These are phyloP conservation scores for Ennomos fuscantarius DNA, from an alignment of 2,888 invertebrate genomes.

Conservation along the genomic window DNA sequence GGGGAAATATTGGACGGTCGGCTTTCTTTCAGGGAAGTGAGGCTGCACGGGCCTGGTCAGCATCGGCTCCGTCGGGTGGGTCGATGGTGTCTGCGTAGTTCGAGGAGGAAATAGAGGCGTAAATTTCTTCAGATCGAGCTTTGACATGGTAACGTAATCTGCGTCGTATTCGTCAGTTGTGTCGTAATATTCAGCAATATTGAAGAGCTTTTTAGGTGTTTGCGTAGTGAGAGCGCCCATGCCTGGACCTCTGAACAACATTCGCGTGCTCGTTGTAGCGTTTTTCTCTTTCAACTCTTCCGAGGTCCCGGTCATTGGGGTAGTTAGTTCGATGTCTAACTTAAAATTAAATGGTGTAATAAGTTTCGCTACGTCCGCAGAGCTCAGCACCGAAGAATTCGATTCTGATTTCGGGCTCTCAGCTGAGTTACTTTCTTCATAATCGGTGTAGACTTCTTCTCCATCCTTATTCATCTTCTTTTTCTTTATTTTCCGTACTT, in stretches of 20 bases:
- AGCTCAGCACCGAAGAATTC: slow-evolving; percentile 10
- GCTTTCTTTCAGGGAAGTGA: slow-evolving; percentile 56
- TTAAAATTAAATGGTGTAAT: slow-evolving; percentile 8
- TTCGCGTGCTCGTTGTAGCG: slow-evolving; percentile 31
- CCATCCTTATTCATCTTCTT: slow-evolving; percentile 66
- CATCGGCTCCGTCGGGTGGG: not conserved
- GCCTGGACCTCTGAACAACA: slow-evolving; percentile 34
- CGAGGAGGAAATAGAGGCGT: slow-evolving; percentile 35
- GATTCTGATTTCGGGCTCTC: slow-evolving; percentile 43
- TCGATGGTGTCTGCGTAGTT: slow-evolving; percentile 38
- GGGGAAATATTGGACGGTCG: slow-evolving; percentile 76
- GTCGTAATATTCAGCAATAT: slow-evolving; percentile 66
- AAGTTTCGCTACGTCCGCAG: slow-evolving; percentile 17
- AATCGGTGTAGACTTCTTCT: slow-evolving; percentile 66
- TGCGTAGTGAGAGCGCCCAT: slow-evolving; percentile 41
- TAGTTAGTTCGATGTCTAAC: slow-evolving; percentile 10
- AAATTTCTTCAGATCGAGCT: slow-evolving; percentile 68
- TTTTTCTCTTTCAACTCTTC: slow-evolving; percentile 25
- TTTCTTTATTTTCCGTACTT: slow-evolving; percentile 71
- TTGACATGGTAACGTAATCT: slow-evolving; percentile 65
- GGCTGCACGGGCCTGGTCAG: slow-evolving; percentile 39
- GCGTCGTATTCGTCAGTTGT: slow-evolving; percentile 66
- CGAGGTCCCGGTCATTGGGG: slow-evolving; percentile 17
- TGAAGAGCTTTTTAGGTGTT: slow-evolving; percentile 55
- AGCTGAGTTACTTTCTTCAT: slow-evolving; percentile 63